Evolutionary conservation across 2,113 vertebrate genomes (phyloP), one percentile per base, ranked within the genome.

Genomic region (Psittacula cyanocephala): DNA sequence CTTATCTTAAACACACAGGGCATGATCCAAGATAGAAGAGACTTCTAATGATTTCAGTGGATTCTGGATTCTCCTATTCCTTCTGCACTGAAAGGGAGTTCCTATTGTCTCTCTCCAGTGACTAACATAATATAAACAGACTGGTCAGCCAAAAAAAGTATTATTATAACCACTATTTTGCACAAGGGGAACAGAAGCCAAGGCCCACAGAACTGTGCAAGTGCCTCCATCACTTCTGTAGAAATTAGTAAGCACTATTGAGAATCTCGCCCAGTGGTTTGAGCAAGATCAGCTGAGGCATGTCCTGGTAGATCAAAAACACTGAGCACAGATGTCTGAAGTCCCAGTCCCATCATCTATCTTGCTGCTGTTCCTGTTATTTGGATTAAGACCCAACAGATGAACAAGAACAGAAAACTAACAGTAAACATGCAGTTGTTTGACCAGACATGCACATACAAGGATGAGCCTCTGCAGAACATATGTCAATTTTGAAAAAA

Each of bases 141-240:
- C 9, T 13, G 20, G 41, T 69, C 68, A 86, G 80, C 64, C 83
- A 95, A 95, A 91, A 14, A 88, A 93, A 95, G 39, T 72, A 62
- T 83, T 92, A 44, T 53, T 81, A 57, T 77, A 83, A 75, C 37
- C 22, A 37, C 47, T 86, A 25, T 62, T 91, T 86, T 81, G 64
- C 55, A 86, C 60, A 81, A 65, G 46, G 80, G n/a, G n/a, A 94
- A 50, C 2, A 7, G 78, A 81, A 69, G 31, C 29, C 7, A 10
- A 78, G 47, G 52, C 29, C 25, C 4, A 2, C 28, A 89, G 74
- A 67, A 25, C 43, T 17, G 15, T n/a, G 15, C 11, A 78, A 87
- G 33, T 39, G 37, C 39, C n/a, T 81, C 28, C 17, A 49, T 74
- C 23, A 4, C 43, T 84, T 16, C 35, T 43, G 50, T 15, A 86